Evolutionary conservation across 2,888 invertebrate genomes (phyloP), one percentile per base, ranked within the genome.

Genomic region (Lapara coniferarum): DNA sequence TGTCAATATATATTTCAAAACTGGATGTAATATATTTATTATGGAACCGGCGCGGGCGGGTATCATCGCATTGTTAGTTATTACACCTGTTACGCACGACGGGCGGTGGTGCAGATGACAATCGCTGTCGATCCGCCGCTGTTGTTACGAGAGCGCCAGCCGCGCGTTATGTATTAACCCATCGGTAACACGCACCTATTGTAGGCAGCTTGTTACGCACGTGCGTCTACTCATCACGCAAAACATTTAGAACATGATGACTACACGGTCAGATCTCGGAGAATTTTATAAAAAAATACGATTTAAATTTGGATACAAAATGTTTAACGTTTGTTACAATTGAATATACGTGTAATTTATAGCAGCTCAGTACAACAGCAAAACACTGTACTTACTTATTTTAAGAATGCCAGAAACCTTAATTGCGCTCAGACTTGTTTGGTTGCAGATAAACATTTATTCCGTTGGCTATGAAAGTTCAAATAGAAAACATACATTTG

Each of bases 131-230:
- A 49, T 63, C 63, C 49, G 44, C n/a, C 44, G 16, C 44, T 44
- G 63, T 63, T 63, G 63, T 63, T 63, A 63, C 63, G 63, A 46
- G 63, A 63, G 16, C 49, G 10, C 19, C 63, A 13, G 46, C 49
- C 49, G 19, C 49, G 13, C 8, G 37, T 37, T 37, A 37, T 37
- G 37, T 37, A 8, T 37, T 49, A 63, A 63, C 49, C 49, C 63
- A 63, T 63, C 49, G 63, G 63, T 12, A 49, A 49, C 63, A 63
- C 49, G 49, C 63, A 63, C 49, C 46, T 49, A 49, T 46, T 59
- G 59, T 59, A 59, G n/a, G n/a, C n/a, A n/a, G 49, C 49, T 49
- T 49, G 49, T 63, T 63, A 63, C 63, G 63, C 63, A 63, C 63
- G 63, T 63, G 63, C 63, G 63, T 63, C 7, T 63, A 19, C 49